phyloP scores from a whole-genome alignment of 2,797 vertebrate species.

The Liasis olivaceus region DNA sequence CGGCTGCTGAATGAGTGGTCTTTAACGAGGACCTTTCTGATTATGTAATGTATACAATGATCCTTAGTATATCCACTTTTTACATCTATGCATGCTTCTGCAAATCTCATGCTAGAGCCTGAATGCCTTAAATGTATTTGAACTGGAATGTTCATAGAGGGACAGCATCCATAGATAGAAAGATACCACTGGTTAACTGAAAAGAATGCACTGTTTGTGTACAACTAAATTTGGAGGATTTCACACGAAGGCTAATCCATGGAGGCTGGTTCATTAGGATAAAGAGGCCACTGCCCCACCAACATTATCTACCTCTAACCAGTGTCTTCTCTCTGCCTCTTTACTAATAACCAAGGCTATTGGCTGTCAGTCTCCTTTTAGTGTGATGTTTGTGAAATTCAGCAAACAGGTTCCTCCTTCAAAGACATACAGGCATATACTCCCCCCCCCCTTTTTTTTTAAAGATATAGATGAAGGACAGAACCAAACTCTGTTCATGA shows the following conservation, averaged over 20 bases:
- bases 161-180: neutral
- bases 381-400: neutral
- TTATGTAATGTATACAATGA: too few relatives aligned
- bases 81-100: neutral
- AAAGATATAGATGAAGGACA: neutral
- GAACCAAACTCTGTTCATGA: neutral
- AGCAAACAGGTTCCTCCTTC: neutral
- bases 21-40: too few relatives aligned
- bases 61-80: too few relatives aligned
- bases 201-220: neutral
- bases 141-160: neutral
- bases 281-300: neutral
- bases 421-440: neutral
- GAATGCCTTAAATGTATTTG: neutral
- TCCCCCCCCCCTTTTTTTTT: neutral
- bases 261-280: neutral
- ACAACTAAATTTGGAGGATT: neutral
- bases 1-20: too few relatives aligned
- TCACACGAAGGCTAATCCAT: neutral
- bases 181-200: neutral
- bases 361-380: neutral
- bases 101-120: neutral
- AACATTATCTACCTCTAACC: neutral
- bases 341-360: neutral
- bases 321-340: neutral